A percentile compares a stretch with the other conserved stretches of the same genome.
Evolutionary conservation across 2,113 vertebrate genomes (phyloP).

Genomic region (Ailurus styani): DNA sequence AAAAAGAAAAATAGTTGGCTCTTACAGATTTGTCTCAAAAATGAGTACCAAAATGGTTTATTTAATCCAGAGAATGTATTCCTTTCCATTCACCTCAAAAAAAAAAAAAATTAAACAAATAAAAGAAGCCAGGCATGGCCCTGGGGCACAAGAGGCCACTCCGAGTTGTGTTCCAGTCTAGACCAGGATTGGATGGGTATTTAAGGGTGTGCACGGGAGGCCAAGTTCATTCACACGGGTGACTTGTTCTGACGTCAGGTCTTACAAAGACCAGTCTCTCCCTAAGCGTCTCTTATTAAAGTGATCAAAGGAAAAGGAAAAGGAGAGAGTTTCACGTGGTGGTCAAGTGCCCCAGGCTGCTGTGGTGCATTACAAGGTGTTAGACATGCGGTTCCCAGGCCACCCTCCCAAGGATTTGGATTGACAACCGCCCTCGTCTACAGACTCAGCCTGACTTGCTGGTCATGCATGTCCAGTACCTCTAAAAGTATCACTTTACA

Average conservation of each 20-base stretch:
- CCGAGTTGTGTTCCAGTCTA: accelerated
- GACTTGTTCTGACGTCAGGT: neutral
- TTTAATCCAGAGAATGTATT: neutral
- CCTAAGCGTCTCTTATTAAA: neutral
- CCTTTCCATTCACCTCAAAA: neutral
- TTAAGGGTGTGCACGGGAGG: accelerated
- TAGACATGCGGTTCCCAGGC: too few species aligned
- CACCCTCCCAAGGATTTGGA: accelerated
- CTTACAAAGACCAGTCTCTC: neutral
- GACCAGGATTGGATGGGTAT: neutral
- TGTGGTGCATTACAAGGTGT: accelerated
- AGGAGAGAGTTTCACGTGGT: too few species aligned
- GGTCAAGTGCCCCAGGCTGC: neutral
- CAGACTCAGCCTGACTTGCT: accelerated
- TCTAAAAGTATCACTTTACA: neutral
- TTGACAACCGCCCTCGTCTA: accelerated
- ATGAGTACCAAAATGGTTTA: neutral
- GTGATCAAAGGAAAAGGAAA: neutral
- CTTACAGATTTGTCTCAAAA: neutral
- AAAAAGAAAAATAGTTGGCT: neutral
- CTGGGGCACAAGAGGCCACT: accelerated
- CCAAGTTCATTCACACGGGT: neutral
- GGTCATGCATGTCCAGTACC: accelerated
- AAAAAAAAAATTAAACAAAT: too few species aligned
- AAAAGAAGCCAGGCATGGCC: too few species aligned